Evolutionary conservation across 2,888 invertebrate genomes (phyloP), one percentile per base, ranked within the genome.

Genomic region (Campoplex capitator): DNA sequence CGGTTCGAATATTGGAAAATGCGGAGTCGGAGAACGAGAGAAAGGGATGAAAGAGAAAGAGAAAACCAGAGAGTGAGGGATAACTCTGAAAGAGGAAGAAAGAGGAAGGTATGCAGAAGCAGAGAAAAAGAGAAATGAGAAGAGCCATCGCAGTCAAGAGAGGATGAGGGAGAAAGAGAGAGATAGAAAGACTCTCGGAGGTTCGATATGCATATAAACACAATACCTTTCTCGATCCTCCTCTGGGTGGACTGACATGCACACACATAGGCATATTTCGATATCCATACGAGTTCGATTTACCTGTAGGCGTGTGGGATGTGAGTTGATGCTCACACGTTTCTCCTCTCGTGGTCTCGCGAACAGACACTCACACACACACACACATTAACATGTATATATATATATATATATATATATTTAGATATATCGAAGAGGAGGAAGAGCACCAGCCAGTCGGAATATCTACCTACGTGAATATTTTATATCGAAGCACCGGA

Each of bases 161-260:
- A 62, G 51, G 32, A 45, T 48, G 68, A 67, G 56, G 32, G 68
- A 83, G 68, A 32, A 23, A 56, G 54, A 56, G 54, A 56, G 84
- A 83, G 76, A 83, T 28, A 68, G 71, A 76, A 56, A 84, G 54
- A 51, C 35, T 51, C 54, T 16, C 74, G 88, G 90, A 92, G 91
- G 90, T 92, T 92, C 93, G 93, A 93, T 94, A 93, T 94, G 94
- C 94, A 94, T 94, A 94, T 93, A 94, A 93, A 94, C 93, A 94
- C 94, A 94, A 94, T 94, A 93, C 93, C 92, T 91, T 88, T 90
- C 91, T 82, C 84, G 84, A 90, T 90, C 89, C 90, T 87, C 88
- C 80, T 84, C 88, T 80, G 78, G 82, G 80, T 87, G 83, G 83
- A 88, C 80, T 71, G 78, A 88, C 80, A 84, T 54, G 77, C 51